Evolutionary conservation across 2,888 invertebrate species (phyloP).

Genomic region (Polietes domitor): DNA sequence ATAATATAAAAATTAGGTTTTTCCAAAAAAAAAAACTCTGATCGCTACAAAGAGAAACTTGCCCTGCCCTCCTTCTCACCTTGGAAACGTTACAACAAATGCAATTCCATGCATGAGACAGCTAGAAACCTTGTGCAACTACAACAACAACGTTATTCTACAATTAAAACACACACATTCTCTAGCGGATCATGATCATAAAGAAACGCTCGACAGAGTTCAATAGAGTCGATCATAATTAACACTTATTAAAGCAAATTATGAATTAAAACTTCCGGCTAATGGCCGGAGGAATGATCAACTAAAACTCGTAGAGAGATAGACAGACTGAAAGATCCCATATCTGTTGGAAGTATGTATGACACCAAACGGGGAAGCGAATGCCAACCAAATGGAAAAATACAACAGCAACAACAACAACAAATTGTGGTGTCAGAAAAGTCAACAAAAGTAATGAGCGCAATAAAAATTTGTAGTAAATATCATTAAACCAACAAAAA

Average conservation of each 20-base stretch:
- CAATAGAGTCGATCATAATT: slow-evolving; percentile 15
- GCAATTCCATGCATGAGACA: not conserved
- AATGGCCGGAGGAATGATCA: not conserved
- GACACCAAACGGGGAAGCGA: not conserved
- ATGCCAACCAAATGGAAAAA: not conserved
- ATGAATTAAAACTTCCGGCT: slow-evolving; percentile 46
- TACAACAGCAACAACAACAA: not conserved
- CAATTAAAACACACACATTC: not conserved
- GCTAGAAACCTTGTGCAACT: not conserved
- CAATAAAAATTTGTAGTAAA: slow-evolving; percentile 29
- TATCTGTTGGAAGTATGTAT: not conserved
- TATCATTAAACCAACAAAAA: not conserved
- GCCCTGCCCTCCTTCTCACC: too few species aligned
- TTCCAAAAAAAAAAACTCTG: too few species aligned
- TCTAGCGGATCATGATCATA: not conserved
- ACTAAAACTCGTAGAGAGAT: not conserved
- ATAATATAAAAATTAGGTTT: too few species aligned
- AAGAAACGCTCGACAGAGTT: slow-evolving; percentile 1
- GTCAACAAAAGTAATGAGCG: slow-evolving; percentile 28
- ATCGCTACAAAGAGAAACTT: too few species aligned
- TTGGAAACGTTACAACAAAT: not conserved
- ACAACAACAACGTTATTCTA: not conserved
- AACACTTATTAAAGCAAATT: slow-evolving; percentile 45
- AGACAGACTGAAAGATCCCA: too few species aligned
- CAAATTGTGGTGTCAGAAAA: slow-evolving; percentile 32